Evolutionary conservation across 2,888 invertebrate genomes (phyloP).

Genomic region (Nomada ruficornis): DNA sequence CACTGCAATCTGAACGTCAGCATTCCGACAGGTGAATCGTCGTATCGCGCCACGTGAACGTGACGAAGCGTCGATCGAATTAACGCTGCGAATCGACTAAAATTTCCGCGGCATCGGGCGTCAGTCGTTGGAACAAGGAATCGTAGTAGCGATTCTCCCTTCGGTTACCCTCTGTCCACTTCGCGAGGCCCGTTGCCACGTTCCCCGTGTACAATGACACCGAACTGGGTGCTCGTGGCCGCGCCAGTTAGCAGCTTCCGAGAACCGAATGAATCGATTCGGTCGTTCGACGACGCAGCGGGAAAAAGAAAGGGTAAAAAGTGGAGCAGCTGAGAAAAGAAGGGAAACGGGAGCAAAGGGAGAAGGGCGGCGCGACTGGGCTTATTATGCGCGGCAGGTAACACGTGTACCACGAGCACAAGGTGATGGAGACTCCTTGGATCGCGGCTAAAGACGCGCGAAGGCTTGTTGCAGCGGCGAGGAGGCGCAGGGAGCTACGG

Average conservation of each 20-base stretch:
- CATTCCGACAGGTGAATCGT: constrained; percentile 9
- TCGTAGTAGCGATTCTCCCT: neutral
- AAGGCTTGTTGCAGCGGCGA: constrained; percentile 8
- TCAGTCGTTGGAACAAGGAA: neutral
- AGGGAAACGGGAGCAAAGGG: neutral
- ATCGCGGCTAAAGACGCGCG: constrained; percentile 55
- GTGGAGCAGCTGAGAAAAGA: constrained; percentile 3
- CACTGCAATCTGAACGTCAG: neutral
- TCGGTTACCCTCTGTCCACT: neutral
- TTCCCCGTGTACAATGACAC: constrained; percentile 44
- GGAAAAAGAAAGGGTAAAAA: neutral
- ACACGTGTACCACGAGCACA: constrained; percentile 71
- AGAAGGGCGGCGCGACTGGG: constrained; percentile 34
- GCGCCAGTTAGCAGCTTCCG: constrained; percentile 43
- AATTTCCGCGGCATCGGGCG: neutral
- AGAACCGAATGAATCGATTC: constrained; percentile 63
- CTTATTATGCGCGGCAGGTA: constrained; percentile 73
- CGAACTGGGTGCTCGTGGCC: neutral
- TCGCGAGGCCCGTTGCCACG: constrained; percentile 37
- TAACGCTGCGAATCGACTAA: constrained; percentile 16
- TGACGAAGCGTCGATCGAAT: constrained; percentile 13
- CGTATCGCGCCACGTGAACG: constrained; percentile 1
- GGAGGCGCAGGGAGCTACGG: constrained; percentile 48
- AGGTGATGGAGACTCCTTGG: constrained; percentile 63
- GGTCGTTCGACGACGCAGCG: constrained; percentile 12